Evolutionary conservation across 2,113 vertebrate genomes (phyloP).

Genomic region (Lepisosteus oculatus): DNA sequence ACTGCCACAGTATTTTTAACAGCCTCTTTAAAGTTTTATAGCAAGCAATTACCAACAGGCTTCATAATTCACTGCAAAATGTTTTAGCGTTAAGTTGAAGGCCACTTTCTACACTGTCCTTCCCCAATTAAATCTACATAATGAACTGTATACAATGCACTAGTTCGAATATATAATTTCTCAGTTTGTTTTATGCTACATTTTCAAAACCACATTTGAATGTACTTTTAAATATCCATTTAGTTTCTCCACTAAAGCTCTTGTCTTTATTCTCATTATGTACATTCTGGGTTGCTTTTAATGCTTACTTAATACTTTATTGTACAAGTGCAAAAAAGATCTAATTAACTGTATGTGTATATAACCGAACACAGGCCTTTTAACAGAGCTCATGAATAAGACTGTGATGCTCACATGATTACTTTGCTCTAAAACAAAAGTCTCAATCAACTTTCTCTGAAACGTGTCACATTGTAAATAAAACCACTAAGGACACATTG

Average conservation of each 20-base stretch:
- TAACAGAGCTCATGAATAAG: slow-evolving; percentile 31
- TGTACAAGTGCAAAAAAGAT: slow-evolving; percentile 67
- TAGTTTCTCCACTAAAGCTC: neutral
- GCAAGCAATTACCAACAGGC: neutral
- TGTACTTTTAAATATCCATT: neutral
- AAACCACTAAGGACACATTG: slow-evolving; percentile 73
- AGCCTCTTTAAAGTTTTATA: neutral
- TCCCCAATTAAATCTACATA: neutral
- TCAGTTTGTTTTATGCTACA: neutral
- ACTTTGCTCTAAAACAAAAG: slow-evolving; percentile 78
- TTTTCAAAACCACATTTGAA: neutral
- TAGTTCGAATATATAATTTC: neutral
- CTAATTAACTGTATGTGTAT: neutral
- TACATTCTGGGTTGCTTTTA: slow-evolving; percentile 54
- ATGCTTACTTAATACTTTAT: slow-evolving; percentile 60
- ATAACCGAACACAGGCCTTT: slow-evolving; percentile 22
- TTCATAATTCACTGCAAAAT: neutral
- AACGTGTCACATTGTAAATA: slow-evolving; percentile 70
- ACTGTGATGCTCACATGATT: slow-evolving; percentile 74
- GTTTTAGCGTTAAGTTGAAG: neutral
- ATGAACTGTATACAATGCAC: neutral
- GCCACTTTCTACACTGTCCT: neutral
- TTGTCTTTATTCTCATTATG: neutral
- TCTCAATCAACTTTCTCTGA: slow-evolving; percentile 75
- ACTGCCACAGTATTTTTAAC: neutral